Percentiles rank a stretch among this genome's conserved stretches.
phyloP scores from a whole-genome alignment of 2,113 vertebrate species.

The Lophochroa leadbeateri region DNA sequence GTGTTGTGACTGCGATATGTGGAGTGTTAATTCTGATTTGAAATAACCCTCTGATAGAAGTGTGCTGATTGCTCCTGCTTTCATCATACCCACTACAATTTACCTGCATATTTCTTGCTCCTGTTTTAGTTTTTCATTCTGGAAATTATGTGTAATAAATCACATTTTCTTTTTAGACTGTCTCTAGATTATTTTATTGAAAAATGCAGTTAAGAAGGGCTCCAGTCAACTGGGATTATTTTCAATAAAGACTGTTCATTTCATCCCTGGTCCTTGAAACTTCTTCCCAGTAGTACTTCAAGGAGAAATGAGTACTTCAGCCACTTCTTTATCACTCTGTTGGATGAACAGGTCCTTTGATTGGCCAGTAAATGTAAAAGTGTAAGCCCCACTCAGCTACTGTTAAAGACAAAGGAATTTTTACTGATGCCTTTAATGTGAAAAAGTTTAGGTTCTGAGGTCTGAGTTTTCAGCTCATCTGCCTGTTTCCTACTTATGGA shows the following conservation, averaged over 20 bases:
- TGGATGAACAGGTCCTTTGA: background rate
- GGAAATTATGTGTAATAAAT: background rate
- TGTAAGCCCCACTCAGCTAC: background rate
- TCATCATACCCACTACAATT: background rate
- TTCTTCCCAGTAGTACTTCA: background rate
- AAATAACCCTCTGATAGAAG: background rate
- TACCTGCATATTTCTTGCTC: background rate
- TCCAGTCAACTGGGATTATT: background rate
- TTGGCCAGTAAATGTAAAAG: background rate
- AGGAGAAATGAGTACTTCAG: background rate
- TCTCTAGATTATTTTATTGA: background rate
- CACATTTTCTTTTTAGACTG: background rate
- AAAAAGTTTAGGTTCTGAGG: background rate
- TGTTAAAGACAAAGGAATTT: background rate
- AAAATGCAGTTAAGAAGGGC: background rate
- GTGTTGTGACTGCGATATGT: background rate
- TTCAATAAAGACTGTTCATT: background rate
- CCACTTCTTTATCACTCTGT: background rate
- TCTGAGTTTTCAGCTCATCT: background rate
- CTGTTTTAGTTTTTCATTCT: background rate
- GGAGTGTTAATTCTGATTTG: constrained; percentile 37
- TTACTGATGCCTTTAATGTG: background rate
- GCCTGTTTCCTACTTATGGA: background rate
- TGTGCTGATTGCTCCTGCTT: background rate
- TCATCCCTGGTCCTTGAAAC: background rate